Evolutionary conservation across 2,888 invertebrate genomes (phyloP).

Genomic region (Amblyjoppa fuscipennis): DNA sequence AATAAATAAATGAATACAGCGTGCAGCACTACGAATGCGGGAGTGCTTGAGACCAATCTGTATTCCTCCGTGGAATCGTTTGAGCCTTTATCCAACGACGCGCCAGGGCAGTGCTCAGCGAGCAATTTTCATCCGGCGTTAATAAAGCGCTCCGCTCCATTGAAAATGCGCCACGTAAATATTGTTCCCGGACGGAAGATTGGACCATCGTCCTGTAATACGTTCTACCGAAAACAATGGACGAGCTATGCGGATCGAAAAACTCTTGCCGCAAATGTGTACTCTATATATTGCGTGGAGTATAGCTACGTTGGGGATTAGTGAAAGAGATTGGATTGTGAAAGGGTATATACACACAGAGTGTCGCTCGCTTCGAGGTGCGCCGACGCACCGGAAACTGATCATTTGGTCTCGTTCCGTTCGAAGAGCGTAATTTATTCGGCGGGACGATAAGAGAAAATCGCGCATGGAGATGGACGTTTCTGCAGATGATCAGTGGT

Average conservation of each 20-base stretch:
- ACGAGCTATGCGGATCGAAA: no score
- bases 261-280: no score
- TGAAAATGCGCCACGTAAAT: conserved; percentile 29
- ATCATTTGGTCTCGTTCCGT: conserved; percentile 58
- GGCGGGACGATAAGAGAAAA: conserved; percentile 59
- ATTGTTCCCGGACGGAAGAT: conserved; percentile 46
- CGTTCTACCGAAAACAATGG: background rate
- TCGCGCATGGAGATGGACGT: conserved; percentile 37
- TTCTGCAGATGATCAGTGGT: background rate
- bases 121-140: conserved; percentile 65
- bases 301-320: conserved; percentile 11
- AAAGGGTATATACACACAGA: conserved; percentile 30
- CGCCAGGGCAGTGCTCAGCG: conserved; percentile 47
- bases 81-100: conserved; percentile 45
- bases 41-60: background rate
- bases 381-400: conserved; percentile 62
- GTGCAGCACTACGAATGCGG: background rate
- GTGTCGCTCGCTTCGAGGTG: conserved; percentile 50
- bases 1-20: conserved; percentile 4
- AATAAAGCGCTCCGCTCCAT: conserved; percentile 59
- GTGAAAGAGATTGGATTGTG: conserved; percentile 32
- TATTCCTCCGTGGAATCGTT: conserved; percentile 46
- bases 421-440: conserved; percentile 65
- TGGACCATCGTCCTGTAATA: background rate
- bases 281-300: background rate